Base-by-base conservation (phyloP, 2,797 vertebrate species). In the Pelodytes ibericus region DNA sequence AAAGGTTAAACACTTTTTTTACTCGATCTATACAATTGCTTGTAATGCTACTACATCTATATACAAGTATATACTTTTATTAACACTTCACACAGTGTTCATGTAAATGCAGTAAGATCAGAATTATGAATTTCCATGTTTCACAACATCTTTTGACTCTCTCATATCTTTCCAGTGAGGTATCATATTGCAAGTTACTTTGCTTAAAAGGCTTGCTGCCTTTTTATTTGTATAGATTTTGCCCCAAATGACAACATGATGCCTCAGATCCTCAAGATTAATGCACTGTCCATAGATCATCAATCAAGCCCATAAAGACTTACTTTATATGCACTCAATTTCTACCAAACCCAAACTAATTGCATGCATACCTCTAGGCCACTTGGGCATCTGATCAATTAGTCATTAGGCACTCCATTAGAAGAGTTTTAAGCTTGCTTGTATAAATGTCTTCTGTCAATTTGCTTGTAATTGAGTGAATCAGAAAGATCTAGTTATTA, bases 401-500 rank as follows among this genome's bases (percentile, higher is more conserved):
- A 89, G 87, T 87, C 87, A 90, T 90, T 89, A 89, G 84, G 78
- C 80, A 84, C 85, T 87, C 87, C 88, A 90, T 90, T 89, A 89
- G 85, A 83, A 81, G 81, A 83, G 84, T 82, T 84, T 88, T 87
- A 86, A 86, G 82, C 83, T 86, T 81, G 81, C 81, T 87, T 79
- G 83, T 86, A 87, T 81, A 88, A 89, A 88, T 83, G 83, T 82
- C 86, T 83, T 75, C 71, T 88, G 88, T 88, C 87, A 84, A 83
- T 86, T 85, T 86, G 81, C 85, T 86, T 86, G 85, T 86, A 87
- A 86, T 83, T 84, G 84, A 86, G 87, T 82, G 87, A 84, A 87
- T 87, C 57, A 79, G 83, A 87, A 82, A 83, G 77, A 65, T 80
- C 73, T 70, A 61, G 65, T 86, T 83, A 85, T 84, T 82, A 84